Evolutionary conservation across 2,888 invertebrate genomes (phyloP).

Genomic region (Brachyptera risi): DNA sequence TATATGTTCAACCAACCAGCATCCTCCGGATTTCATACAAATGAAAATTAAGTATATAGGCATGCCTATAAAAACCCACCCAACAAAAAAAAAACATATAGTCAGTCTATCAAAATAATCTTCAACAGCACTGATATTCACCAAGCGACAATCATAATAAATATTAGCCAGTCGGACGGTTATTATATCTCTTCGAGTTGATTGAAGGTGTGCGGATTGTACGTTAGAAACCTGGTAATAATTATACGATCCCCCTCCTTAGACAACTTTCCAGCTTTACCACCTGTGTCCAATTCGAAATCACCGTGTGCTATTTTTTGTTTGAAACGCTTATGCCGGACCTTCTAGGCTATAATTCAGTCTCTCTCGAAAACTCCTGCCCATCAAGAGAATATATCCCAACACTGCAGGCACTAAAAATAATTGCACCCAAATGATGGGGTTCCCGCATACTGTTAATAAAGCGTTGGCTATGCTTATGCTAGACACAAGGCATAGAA

Average conservation of each 20-base stretch:
- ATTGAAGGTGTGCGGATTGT: slow-evolving; percentile 1
- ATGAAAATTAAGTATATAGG: slow-evolving; percentile 23
- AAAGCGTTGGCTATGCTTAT: neutral
- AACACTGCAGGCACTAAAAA: slow-evolving; percentile 32
- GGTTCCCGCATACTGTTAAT: slow-evolving; percentile 22
- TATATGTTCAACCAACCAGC: slow-evolving; percentile 12
- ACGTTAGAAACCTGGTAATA: neutral
- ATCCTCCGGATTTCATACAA: neutral
- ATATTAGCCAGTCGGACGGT: neutral
- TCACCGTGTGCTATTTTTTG: slow-evolving; percentile 20
- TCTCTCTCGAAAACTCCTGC: slow-evolving; percentile 23
- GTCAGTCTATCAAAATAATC: slow-evolving; percentile 21
- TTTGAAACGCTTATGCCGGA: slow-evolving; percentile 19
- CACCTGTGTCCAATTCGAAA: neutral
- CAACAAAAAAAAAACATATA: slow-evolving; percentile 20
- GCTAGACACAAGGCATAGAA: neutral
- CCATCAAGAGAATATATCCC: slow-evolving; percentile 31
- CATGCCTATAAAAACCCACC: slow-evolving; percentile 19
- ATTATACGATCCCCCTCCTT: no score
- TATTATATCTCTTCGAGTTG: slow-evolving; percentile 2
- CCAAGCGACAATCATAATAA: slow-evolving; percentile 21
- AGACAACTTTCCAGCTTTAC: neutral
- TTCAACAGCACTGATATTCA: slow-evolving; percentile 16
- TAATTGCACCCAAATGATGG: slow-evolving; percentile 34
- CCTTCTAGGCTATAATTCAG: slow-evolving; percentile 23